Percentiles rank a stretch among this genome's conserved stretches.
Evolutionary conservation across 2,797 vertebrate species (phyloP).

Genomic region (Poliocrania exsul): DNA sequence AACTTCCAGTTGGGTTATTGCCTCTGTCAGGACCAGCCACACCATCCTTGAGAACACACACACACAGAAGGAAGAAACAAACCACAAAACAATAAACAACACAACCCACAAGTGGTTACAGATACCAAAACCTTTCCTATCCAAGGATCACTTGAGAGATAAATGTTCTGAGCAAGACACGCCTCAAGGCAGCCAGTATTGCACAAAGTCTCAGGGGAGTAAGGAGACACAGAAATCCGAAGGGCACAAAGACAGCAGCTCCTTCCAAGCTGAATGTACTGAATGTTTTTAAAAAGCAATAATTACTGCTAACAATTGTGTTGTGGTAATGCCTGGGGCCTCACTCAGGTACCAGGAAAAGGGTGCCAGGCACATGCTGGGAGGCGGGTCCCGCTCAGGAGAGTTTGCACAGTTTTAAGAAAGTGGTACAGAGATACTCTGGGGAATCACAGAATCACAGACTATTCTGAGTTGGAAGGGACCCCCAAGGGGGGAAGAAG

Average conservation of each 20-base stretch:
- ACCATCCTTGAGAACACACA: not conserved
- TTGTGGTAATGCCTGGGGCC: conserved; percentile 31
- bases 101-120: not conserved
- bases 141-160: not conserved
- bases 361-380: not conserved
- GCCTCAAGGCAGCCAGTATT: not conserved
- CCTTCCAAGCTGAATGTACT: not conserved
- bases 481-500: not conserved
- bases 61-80: not conserved
- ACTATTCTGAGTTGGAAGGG: no score
- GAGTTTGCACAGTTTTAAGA: not conserved
- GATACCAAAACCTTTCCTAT: not conserved
- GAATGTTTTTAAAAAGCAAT: not conserved
- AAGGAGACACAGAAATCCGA: not conserved
- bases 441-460: no score
- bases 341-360: not conserved
- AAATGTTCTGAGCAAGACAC: not conserved
- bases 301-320: not conserved
- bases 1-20: not conserved
- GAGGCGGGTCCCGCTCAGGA: not conserved
- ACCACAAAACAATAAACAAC: not conserved
- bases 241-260: not conserved
- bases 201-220: not conserved
- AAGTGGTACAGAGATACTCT: fast-evolving
- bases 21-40: not conserved